Conservation (phyloP, 2,888 invertebrate genomes). For the Sinelater perroti region DNA sequence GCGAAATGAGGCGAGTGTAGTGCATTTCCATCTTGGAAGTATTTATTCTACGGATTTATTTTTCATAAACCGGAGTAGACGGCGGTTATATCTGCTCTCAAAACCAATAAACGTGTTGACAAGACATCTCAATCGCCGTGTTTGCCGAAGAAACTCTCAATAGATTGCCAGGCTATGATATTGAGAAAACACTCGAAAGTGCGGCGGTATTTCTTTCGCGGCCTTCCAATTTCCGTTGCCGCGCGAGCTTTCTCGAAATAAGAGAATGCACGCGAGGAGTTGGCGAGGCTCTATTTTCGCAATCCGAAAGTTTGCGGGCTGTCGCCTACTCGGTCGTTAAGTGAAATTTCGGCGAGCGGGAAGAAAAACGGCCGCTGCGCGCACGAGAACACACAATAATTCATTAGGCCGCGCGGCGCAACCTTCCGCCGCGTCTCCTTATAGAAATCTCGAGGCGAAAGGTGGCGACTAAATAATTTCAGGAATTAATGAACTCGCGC, state of each 20-base stretch:
- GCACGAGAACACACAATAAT: conserved; percentile 10
- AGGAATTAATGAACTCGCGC: conserved; percentile 25
- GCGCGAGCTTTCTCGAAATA: conserved; percentile 25
- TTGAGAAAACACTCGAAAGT: conserved; percentile 41
- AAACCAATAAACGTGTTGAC: conserved; percentile 55
- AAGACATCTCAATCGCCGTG: conserved; percentile 49
- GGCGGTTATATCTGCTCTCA: conserved; percentile 51
- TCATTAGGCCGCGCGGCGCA: conserved; percentile 2
- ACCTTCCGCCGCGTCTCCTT: conserved; percentile 1
- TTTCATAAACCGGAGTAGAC: conserved; percentile 53
- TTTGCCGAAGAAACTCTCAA: conserved; percentile 50
- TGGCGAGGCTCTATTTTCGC: no score
- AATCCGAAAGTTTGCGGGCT: no score
- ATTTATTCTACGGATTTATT: conserved; percentile 56
- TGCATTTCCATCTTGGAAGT: conserved; percentile 37
- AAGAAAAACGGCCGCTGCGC: conserved; percentile 7
- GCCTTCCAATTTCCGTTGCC: conserved; percentile 41
- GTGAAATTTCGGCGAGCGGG: no score
- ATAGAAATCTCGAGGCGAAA: conserved; percentile 7
- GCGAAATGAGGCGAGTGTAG: conserved; percentile 3
- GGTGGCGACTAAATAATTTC: conserved; percentile 26
- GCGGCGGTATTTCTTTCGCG: conserved; percentile 31
- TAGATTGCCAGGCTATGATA: conserved; percentile 45
- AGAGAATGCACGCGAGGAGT: conserved; percentile 13
- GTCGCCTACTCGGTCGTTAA: no score